Evolutionary conservation across 2,113 vertebrate genomes (phyloP), one percentile per base, ranked within the genome.

Genomic region (Colaptes auratus): DNA sequence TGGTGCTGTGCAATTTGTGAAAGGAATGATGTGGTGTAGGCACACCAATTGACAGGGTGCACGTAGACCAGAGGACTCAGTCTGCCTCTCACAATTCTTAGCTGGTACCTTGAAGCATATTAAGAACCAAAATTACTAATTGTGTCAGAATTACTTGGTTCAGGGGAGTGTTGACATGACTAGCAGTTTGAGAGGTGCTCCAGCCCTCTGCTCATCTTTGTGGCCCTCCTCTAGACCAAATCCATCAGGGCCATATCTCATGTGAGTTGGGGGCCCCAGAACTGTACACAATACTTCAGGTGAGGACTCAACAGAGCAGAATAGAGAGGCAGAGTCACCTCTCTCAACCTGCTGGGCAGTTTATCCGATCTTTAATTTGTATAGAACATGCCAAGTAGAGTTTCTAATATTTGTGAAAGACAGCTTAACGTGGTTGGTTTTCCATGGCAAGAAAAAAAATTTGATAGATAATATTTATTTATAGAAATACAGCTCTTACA

Each of bases 41-140:
- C 2, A 2, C 86, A 52, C 11, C 33, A 17, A 61, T 33, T 53
- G 17, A 39, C 36, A 58, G 18, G 3, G 7, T 72, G 9, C 28
- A 69, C 83, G 33, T 69, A 14, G 7, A 53, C 30, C 53, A 59
- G 8, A 75, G 17, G 46, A 67, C 13, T 64, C 6, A 5, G 8
- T 3, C 0, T 83, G n/a, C 14, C 9, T 4, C 0, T 0, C 18
- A 6, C 52, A 73, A 23, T 84, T 74, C 46, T 63, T 66, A 48
- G 15, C 9, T 61, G 8, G 8, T 70, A 60, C 27, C 24, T 36
- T 81, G 44, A 90, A 69, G 23, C 23, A 35, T 36, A n/a, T 15
- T 6, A 67, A 48, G 25, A 84, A 63, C 3, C 25, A 82, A 83
- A 81, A 65, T 16, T 69, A 9, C 14, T 58, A 24, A 24, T 30